A percentile compares a stretch with the other conserved stretches of the same genome.
phyloP scores from a whole-genome alignment of 2,888 invertebrate species.

The Loripinus fragilis region DNA sequence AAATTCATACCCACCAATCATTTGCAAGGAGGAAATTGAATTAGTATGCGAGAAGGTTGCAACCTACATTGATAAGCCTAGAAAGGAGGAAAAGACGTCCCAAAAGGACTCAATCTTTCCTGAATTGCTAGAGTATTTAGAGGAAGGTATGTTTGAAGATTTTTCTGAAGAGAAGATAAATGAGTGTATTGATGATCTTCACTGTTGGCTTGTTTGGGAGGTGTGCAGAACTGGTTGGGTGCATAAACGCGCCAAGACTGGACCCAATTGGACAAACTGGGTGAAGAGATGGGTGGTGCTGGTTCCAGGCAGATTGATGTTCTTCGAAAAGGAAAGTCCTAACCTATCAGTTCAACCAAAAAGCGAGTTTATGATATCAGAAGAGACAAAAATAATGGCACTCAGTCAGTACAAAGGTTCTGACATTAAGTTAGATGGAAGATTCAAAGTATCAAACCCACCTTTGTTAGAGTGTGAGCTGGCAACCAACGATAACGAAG shows the following conservation, averaged over 20 bases:
- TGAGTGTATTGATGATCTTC: constrained; percentile 46
- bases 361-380: neutral
- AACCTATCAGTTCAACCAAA: neutral
- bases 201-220: constrained; percentile 54
- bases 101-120: constrained; percentile 14
- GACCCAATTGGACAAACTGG: constrained; percentile 63
- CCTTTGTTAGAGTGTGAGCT: constrained; percentile 53
- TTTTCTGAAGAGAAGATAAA: constrained; percentile 6
- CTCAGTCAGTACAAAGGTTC: constrained; percentile 11
- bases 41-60: constrained; percentile 51
- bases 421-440: constrained; percentile 18
- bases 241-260: constrained; percentile 48
- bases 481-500: constrained; percentile 22
- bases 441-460: constrained; percentile 50
- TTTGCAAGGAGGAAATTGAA: constrained; percentile 32
- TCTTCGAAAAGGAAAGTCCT: constrained; percentile 34
- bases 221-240: constrained; percentile 55
- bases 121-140: constrained; percentile 13
- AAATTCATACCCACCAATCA: constrained; percentile 49
- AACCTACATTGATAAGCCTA: constrained; percentile 7
- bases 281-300: constrained; percentile 54
- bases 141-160: constrained; percentile 24
- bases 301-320: constrained; percentile 37
- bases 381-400: neutral
- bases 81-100: neutral